These are phyloP conservation scores for Phylloscopus whistleri DNA, from an alignment of 2,113 vertebrate species.

Conservation along the genomic window DNA sequence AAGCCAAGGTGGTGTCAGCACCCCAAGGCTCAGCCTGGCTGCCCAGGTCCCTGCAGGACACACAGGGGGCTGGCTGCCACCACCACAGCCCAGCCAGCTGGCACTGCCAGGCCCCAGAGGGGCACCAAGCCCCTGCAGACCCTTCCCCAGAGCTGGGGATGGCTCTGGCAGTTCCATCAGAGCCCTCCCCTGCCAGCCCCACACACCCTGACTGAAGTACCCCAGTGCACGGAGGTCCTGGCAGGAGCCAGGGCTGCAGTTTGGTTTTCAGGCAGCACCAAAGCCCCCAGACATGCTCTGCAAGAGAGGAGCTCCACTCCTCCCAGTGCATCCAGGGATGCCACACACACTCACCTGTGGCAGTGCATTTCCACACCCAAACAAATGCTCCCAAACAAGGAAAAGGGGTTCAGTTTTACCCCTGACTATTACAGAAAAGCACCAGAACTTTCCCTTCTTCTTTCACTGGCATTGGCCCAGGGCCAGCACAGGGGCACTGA, in stretches of 20 bases:
- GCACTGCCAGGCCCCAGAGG: rapidly evolving
- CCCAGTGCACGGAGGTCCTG: rapidly evolving
- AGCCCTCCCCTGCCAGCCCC: neutral
- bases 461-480: too few relatives aligned
- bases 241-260: neutral
- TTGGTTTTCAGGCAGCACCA: neutral
- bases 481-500: too few relatives aligned
- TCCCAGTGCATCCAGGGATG: neutral
- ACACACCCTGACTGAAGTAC: neutral
- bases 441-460: too few relatives aligned
- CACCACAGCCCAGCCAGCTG: rapidly evolving
- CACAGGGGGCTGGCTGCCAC: neutral
- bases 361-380: too few relatives aligned
- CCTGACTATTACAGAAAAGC: too few relatives aligned
- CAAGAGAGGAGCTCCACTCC: rapidly evolving
- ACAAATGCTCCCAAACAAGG: too few relatives aligned
- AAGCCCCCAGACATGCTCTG: neutral
- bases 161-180: neutral
- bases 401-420: too few relatives aligned
- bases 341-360: neutral
- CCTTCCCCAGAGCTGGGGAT: neutral
- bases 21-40: neutral
- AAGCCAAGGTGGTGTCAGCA: neutral
- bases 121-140: too few relatives aligned
- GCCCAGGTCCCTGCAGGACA: neutral